phyloP scores from a whole-genome alignment of 2,888 invertebrate species.

The Drosophila anceps region DNA sequence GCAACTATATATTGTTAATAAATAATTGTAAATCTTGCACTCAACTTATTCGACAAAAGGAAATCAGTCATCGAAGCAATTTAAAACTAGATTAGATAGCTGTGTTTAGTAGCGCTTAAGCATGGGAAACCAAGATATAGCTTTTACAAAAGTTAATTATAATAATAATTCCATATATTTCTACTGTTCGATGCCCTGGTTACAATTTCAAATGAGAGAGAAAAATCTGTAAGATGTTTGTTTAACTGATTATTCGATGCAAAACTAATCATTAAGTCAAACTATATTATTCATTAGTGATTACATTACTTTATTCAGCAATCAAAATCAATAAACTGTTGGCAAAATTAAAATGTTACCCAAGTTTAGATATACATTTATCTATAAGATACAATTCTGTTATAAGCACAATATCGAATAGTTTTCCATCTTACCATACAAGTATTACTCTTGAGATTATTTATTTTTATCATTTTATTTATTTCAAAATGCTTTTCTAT shows the following conservation, averaged over 20 bases:
- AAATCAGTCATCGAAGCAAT: background rate
- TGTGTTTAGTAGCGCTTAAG: background rate
- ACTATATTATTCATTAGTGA: background rate
- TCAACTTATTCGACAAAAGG: background rate
- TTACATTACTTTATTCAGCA: background rate
- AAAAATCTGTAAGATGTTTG: background rate
- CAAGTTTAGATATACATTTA: too few species aligned
- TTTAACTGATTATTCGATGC: background rate
- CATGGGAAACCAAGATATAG: background rate
- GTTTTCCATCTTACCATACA: too few species aligned
- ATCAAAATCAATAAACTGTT: background rate
- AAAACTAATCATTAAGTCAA: background rate
- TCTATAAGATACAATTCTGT: too few species aligned
- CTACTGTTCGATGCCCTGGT: background rate
- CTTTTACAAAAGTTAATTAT: background rate
- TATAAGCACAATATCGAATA: background rate
- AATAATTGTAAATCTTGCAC: background rate
- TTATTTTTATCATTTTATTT: too few species aligned
- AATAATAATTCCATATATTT: background rate
- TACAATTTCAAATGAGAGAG: background rate
- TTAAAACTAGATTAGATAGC: constrained; percentile 11
- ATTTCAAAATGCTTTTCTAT: too few species aligned
- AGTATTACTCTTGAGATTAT: too few species aligned
- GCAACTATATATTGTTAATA: background rate
- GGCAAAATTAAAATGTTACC: too few species aligned